These are phyloP conservation scores for Asarcornis scutulata DNA, from an alignment of 2,113 vertebrate species.

Conservation along the genomic window DNA sequence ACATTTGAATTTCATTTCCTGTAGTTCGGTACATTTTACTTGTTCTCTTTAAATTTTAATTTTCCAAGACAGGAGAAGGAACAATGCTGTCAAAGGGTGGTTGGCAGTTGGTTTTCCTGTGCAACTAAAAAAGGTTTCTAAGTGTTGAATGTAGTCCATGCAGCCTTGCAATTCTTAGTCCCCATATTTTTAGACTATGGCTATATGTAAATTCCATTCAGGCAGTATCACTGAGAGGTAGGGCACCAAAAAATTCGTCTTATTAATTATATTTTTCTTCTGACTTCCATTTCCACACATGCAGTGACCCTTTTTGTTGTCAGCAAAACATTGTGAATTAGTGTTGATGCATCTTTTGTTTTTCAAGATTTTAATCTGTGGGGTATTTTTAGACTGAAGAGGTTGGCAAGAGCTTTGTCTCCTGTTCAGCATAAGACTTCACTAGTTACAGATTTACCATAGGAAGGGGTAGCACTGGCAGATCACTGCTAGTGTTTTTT, in stretches of 20 bases:
- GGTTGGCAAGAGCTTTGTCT: constrained; percentile 11
- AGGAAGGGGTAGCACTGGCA: neutral
- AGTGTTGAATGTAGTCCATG: neutral
- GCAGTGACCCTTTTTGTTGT: neutral
- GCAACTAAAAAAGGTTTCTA: neutral
- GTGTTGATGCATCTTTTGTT: neutral
- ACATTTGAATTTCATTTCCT: neutral
- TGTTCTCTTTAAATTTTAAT: neutral
- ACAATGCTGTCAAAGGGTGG: neutral
- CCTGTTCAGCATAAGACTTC: neutral
- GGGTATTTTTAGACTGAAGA: constrained; percentile 16
- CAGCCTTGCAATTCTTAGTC: constrained; percentile 24
- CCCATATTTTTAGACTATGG: constrained; percentile 26
- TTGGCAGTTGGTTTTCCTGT: neutral
- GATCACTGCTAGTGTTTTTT: neutral
- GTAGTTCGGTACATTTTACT: neutral
- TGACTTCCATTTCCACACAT: neutral
- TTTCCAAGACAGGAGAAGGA: neutral
- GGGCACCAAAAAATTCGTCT: neutral
- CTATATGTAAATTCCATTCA: constrained; percentile 23
- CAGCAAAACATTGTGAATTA: constrained; percentile 14
- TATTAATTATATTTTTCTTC: neutral
- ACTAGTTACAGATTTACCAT: neutral
- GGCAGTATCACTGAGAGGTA: neutral
- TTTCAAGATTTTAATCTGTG: constrained; percentile 4